phyloP scores from a whole-genome alignment of 2,888 invertebrate genomes.

The Phania funesta region DNA sequence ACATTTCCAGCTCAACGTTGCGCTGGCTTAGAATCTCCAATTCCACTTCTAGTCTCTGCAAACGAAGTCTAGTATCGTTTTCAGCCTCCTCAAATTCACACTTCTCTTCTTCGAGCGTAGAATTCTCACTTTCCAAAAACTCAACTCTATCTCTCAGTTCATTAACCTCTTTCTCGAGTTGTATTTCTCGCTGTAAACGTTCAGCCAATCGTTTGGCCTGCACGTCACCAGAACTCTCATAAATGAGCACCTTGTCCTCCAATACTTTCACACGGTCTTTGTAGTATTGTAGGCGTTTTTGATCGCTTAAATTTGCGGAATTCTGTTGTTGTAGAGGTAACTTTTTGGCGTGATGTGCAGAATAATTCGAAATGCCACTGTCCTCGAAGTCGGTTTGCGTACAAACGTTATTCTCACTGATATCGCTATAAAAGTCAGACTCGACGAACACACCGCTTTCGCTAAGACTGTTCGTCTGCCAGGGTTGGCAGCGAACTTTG shows the following conservation, averaged over 20 bases:
- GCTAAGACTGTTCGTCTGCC: conserved; percentile 83
- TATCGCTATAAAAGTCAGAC: conserved; percentile 77
- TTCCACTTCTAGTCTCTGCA: conserved; percentile 83
- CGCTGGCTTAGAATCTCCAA: conserved; percentile 82
- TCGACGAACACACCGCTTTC: conserved; percentile 89
- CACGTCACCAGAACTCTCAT: conserved; percentile 85
- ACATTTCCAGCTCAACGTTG: conserved; percentile 82
- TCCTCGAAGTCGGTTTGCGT: conserved; percentile 83
- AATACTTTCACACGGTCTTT: conserved; percentile 84
- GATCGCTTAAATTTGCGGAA: conserved; percentile 76
- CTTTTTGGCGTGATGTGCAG: conserved; percentile 62
- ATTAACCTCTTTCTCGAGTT: conserved; percentile 81
- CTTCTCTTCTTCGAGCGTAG: conserved; percentile 85
- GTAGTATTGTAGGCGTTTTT: conserved; percentile 84
- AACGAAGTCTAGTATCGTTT: conserved; percentile 84
- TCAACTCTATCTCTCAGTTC: conserved; percentile 81
- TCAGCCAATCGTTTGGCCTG: conserved; percentile 84
- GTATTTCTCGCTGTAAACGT: conserved; percentile 84
- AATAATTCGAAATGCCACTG: conserved; percentile 49
- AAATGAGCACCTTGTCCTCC: conserved; percentile 85
- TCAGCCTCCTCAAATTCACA: conserved; percentile 89
- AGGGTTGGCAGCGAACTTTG: conserved; percentile 69
- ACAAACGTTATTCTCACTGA: conserved; percentile 70
- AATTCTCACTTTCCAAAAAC: conserved; percentile 84
- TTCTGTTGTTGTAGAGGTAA: conserved; percentile 68